Evolutionary conservation across 2,797 vertebrate species (phyloP).

Genomic region (Morelia viridis): DNA sequence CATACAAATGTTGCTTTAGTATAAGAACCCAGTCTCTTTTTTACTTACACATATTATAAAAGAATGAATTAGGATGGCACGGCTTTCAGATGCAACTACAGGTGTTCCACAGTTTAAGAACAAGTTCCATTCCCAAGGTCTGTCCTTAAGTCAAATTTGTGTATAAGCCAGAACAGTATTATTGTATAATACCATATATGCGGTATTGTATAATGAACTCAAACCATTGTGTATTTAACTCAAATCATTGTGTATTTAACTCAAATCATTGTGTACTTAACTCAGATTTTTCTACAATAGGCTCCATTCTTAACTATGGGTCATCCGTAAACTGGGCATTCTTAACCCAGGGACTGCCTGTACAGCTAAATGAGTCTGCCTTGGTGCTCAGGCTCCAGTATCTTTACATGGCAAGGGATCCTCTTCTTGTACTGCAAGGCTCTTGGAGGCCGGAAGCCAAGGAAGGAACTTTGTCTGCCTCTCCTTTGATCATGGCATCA

Average conservation of each 20-base stretch:
- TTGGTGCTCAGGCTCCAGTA: not conserved
- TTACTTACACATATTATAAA: not conserved
- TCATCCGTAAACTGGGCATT: too few species aligned
- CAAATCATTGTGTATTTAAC: too few species aligned
- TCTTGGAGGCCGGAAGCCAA: not conserved
- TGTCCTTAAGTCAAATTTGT: too few species aligned
- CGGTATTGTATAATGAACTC: too few species aligned
- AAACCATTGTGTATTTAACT: too few species aligned
- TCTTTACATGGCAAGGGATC: not conserved
- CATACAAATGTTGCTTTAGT: not conserved
- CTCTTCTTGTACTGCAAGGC: not conserved
- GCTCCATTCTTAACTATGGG: too few species aligned
- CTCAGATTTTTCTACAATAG: too few species aligned
- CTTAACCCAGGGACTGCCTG: too few species aligned
- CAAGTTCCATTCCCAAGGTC: too few species aligned
- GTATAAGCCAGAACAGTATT: too few species aligned
- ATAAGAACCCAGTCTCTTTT: not conserved
- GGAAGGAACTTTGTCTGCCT: not conserved
- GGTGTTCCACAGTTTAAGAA: not conserved
- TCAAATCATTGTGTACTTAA: too few species aligned
- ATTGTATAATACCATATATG: too few species aligned
- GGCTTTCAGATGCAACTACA: not conserved
- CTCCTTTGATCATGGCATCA: not conserved
- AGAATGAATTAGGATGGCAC: not conserved
- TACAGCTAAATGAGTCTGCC: not conserved